Evolutionary conservation across 2,113 vertebrate species (phyloP), one percentile per base, ranked within the genome.

Genomic region (Speoplatyrhinus poulsoni): DNA sequence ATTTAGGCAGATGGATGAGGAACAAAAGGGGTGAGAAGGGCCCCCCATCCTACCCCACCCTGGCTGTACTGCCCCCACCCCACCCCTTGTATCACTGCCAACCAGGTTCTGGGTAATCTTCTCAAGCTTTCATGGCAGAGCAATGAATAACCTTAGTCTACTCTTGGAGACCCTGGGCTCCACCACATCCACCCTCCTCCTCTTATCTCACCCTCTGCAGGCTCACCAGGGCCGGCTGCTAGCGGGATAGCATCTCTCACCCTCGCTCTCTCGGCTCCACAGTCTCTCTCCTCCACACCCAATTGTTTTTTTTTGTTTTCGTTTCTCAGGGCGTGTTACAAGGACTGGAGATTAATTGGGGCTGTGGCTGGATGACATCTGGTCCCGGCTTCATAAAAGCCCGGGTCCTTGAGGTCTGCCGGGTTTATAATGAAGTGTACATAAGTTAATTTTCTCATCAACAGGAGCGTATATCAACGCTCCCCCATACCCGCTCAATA

Each of bases 1-100:
- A 92, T 91, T 91, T 92, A 94, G 94, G 94, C 95, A 96, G 95
- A 96, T 96, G 95, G 94, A 91, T 94, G 88, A 84, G 84, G 92
- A 94, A 93, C 90, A 92, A 92, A 92, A 92, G 90, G 85, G 88
- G 92, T 90, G 93, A 91, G 93, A 91, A 85, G 88, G 89, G 64
- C 81, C 82, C 88, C 89, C 88, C 87, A 85, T 85, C 82, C 85
- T 84, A 81, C 86, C 56, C 56, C 56, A n/a, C 54, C 54, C 12
- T 3, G 13, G 13, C 53, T 16, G 6, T 3, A 15, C 54, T 17
- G 15, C 60, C 70, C 73, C 69, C 50, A 41, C 71, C 62, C 55
- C 62, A 63, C 88, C 91, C 90, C 88, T 91, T 92, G 91, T 93
- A 93, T 93, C 89, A 92, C 85, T 88, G 87, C 86, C 85, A 82